phyloP scores from a whole-genome alignment of 2,888 invertebrate species.

The Drosophila histrio region DNA sequence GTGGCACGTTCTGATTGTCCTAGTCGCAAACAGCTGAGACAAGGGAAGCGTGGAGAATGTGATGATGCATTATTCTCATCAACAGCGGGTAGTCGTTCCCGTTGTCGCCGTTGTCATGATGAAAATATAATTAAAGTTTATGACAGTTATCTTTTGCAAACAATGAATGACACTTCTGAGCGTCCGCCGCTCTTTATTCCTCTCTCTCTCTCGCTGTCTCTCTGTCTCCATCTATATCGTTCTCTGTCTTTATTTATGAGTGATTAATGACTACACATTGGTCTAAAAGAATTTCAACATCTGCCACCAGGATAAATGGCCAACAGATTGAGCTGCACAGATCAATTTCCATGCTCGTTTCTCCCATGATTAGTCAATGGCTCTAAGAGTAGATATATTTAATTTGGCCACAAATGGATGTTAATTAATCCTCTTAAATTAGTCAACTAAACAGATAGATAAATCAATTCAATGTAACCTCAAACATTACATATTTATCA shows the following conservation, averaged over 20 bases:
- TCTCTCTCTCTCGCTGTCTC: not conserved
- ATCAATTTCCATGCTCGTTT: constrained; percentile 16
- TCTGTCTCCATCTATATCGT: not conserved
- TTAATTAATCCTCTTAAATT: constrained; percentile 15
- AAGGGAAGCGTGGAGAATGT: constrained; percentile 7
- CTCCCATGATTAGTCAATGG: not conserved
- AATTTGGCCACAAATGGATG: constrained; percentile 3
- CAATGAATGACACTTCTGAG: constrained; percentile 61
- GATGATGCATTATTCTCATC: constrained; percentile 49
- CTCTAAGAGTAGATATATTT: not conserved
- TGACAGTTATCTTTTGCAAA: constrained; percentile 73
- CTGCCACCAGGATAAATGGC: constrained; percentile 34
- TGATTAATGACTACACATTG: constrained; percentile 64
- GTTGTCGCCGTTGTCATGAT: constrained; percentile 51
- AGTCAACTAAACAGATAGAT: constrained; percentile 1
- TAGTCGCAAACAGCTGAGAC: constrained; percentile 27
- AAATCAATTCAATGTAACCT: constrained; percentile 12
- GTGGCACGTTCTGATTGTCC: constrained; percentile 62
- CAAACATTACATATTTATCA: constrained; percentile 24
- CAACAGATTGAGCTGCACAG: constrained; percentile 23
- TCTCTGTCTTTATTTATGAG: not conserved
- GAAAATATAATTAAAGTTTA: constrained; percentile 80
- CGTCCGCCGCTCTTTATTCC: not conserved
- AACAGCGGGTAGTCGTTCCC: constrained; percentile 14
- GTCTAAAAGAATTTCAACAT: constrained; percentile 24